These are phyloP conservation scores for Trochalopteron elliotii DNA, from an alignment of 2,113 vertebrate genomes.

Conservation along the genomic window DNA sequence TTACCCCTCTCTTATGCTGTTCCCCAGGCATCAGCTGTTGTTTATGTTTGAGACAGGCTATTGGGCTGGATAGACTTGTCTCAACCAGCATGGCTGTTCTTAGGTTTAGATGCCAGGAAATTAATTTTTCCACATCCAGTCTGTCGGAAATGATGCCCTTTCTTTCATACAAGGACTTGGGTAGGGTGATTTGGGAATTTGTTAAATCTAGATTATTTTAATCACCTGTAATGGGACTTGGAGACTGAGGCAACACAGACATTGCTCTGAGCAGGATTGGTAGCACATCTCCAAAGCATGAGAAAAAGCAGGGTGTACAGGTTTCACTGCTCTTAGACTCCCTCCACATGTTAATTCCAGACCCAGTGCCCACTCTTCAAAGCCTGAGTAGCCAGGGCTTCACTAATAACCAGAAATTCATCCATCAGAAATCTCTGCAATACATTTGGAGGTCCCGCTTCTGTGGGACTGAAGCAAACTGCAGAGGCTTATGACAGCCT, in stretches of 20 bases:
- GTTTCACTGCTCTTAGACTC: not conserved
- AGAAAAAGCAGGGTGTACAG: not conserved
- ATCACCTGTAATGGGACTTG: slow-evolving; percentile 24
- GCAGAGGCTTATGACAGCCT: not conserved
- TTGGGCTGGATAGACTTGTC: slow-evolving; percentile 56
- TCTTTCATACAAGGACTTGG: slow-evolving; percentile 27
- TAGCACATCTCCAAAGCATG: not conserved
- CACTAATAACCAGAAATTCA: not conserved
- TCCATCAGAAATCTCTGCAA: not conserved
- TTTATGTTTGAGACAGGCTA: slow-evolving; percentile 47
- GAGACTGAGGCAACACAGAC: slow-evolving; percentile 1
- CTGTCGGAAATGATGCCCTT: slow-evolving; percentile 19
- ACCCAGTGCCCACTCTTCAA: not conserved
- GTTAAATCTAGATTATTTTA: slow-evolving; percentile 8
- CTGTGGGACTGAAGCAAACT: not conserved
- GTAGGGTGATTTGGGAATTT: not conserved
- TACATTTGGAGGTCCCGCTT: accelerated
- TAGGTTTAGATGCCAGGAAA: slow-evolving; percentile 47
- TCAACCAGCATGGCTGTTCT: slow-evolving; percentile 43
- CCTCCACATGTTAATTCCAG: not conserved
- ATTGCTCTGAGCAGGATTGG: not conserved
- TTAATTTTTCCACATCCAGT: slow-evolving; percentile 48
- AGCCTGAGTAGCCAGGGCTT: not conserved
- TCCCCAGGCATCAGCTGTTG: slow-evolving; percentile 63
- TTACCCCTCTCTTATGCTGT: slow-evolving; percentile 27